Conservation (phyloP, 2,888 invertebrate genomes). For the Drosophila mayaguana region DNA sequence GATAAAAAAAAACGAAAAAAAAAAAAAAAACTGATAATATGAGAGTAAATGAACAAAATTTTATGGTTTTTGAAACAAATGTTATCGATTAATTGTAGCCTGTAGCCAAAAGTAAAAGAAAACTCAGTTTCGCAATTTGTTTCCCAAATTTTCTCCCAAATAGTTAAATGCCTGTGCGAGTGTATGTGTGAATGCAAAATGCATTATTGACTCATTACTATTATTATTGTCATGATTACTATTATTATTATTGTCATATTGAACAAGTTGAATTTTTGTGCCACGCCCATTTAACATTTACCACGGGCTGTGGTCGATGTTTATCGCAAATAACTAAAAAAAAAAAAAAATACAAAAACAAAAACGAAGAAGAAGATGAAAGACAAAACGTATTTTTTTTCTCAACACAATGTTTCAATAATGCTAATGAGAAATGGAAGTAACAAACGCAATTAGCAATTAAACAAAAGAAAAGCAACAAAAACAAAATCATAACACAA, state of each 20-base stretch:
- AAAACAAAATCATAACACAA: conserved; percentile 31
- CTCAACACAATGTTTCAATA: conserved; percentile 24
- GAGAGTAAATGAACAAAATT: conserved; percentile 45
- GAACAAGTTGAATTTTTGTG: conserved; percentile 44
- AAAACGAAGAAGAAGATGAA: background rate
- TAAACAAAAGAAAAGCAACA: conserved; percentile 16
- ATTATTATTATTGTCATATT: conserved; percentile 21
- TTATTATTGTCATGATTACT: background rate
- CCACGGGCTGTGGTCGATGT: conserved; percentile 5
- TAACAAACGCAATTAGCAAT: conserved; percentile 40
- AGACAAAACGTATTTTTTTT: background rate
- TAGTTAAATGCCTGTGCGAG: conserved; percentile 43
- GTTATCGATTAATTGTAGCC: conserved; percentile 58
- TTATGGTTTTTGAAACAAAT: conserved; percentile 43
- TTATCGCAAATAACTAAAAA: conserved; percentile 2
- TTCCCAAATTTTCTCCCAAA: conserved; percentile 26
- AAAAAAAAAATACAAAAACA: background rate
- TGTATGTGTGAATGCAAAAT: conserved; percentile 14
- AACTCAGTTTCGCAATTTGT: conserved; percentile 34
- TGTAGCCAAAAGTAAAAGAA: conserved; percentile 45
- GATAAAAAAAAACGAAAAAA: conserved; percentile 15
- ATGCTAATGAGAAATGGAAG: conserved; percentile 15
- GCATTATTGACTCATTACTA: conserved; percentile 9
- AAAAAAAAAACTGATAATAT: conserved; percentile 14
- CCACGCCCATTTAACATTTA: conserved; percentile 18